These are phyloP conservation scores for Aepyceros melampus DNA, from an alignment of 2,113 vertebrate species.

Conservation along the genomic window DNA sequence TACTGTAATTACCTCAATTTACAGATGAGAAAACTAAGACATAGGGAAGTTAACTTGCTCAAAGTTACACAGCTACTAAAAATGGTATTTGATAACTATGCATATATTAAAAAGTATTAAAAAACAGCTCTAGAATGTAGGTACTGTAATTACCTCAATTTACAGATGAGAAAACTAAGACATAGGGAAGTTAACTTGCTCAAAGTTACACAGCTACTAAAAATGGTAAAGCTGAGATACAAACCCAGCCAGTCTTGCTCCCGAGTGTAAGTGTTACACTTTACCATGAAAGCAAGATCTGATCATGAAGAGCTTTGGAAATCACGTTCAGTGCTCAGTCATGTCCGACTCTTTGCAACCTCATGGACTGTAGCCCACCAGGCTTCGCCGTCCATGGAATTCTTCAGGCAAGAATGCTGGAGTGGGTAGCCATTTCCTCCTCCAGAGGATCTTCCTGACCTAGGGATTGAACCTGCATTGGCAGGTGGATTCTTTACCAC, in stretches of 20 bases:
- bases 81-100: too few species aligned
- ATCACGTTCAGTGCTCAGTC: neutral
- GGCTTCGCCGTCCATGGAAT: neutral
- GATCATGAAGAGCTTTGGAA: constrained; percentile 12
- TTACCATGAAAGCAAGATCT: neutral
- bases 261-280: neutral
- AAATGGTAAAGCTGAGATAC: neutral
- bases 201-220: neutral
- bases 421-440: neutral
- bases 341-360: neutral
- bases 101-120: neutral
- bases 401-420: neutral
- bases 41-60: neutral
- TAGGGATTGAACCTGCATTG: neutral
- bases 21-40: constrained; percentile 1
- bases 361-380: neutral
- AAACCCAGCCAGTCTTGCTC: neutral
- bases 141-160: neutral
- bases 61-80: neutral
- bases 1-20: neutral
- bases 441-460: neutral
- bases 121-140: neutral
- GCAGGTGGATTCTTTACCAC: neutral
- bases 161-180: constrained; percentile 14
- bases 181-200: neutral